These are phyloP conservation scores for Astreopora myriophthalma DNA, from an alignment of 64 coral and sea anemone species.

Conservation along the genomic window DNA sequence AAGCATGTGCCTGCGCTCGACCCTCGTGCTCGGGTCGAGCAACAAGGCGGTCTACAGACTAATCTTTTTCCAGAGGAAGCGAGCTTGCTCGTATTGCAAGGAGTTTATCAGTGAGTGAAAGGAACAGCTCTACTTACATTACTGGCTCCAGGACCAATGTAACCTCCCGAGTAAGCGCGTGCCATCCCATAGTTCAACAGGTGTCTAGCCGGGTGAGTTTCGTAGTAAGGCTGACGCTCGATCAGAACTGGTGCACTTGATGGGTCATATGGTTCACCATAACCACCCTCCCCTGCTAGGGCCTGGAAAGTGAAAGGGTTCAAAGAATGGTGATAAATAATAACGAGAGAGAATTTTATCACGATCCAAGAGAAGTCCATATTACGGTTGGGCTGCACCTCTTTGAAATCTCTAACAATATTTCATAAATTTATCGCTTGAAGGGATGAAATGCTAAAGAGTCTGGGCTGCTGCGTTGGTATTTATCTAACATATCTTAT, in stretches of 20 bases:
- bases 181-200: constrained; percentile 33
- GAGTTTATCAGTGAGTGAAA: no score
- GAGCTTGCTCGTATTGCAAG: not conserved
- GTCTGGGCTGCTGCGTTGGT: no score
- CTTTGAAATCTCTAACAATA: no score
- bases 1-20: no score
- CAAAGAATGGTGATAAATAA: not conserved
- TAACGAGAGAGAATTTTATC: not conserved
- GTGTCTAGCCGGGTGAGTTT: not conserved
- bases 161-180: constrained; percentile 17
- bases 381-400: no score
- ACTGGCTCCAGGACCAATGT: constrained; percentile 31
- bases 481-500: no score
- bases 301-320: constrained; percentile 5
- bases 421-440: no score
- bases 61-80: no score
- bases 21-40: no score
- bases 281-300: constrained; percentile 25
- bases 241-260: not conserved
- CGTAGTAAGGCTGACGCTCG: not conserved
- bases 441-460: no score
- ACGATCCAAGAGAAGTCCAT: not conserved
- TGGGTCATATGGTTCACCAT: not conserved
- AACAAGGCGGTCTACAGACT: no score
- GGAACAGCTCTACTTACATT: not conserved